Conservation (phyloP, 2,797 vertebrate species). For the Anguilla megastoma region DNA sequence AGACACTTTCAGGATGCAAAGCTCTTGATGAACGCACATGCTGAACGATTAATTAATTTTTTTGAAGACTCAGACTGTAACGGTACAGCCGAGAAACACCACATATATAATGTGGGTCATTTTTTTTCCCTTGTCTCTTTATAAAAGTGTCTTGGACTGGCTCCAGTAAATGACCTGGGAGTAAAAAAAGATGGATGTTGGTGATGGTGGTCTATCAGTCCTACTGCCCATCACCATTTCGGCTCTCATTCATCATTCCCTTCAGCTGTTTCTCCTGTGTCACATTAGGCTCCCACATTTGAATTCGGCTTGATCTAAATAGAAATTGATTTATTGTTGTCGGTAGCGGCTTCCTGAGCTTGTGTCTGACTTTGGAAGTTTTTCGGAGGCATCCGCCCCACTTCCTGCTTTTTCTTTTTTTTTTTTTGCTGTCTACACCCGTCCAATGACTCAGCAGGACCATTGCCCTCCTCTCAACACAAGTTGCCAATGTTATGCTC, state of each 20-base stretch:
- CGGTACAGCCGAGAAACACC: neutral
- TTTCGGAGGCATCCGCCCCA: neutral
- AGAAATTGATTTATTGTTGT: constrained; percentile 60
- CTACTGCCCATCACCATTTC: constrained; percentile 48
- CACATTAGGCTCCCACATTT: constrained; percentile 55
- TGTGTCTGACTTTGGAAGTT: constrained; percentile 43
- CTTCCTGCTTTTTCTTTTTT: neutral
- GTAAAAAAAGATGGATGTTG: constrained; percentile 55
- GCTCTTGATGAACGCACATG: neutral
- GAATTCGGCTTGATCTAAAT: constrained; percentile 62
- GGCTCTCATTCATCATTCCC: constrained; percentile 52
- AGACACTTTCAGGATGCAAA: neutral
- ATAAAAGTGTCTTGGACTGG: constrained; percentile 48
- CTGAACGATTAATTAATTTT: constrained; percentile 39
- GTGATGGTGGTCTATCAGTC: constrained; percentile 54
- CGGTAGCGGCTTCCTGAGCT: constrained; percentile 41
- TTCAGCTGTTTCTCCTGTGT: constrained; percentile 50
- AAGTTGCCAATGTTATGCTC: no score
- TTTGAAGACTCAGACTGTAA: neutral
- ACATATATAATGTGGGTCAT: neutral
- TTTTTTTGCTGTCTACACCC: constrained; percentile 45
- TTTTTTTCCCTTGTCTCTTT: constrained; percentile 45
- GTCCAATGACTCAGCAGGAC: neutral
- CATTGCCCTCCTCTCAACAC: neutral
- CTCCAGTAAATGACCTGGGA: constrained; percentile 47